These are phyloP conservation scores for Semotilus atromaculatus DNA, from an alignment of 2,797 vertebrate species.

Conservation along the genomic window DNA sequence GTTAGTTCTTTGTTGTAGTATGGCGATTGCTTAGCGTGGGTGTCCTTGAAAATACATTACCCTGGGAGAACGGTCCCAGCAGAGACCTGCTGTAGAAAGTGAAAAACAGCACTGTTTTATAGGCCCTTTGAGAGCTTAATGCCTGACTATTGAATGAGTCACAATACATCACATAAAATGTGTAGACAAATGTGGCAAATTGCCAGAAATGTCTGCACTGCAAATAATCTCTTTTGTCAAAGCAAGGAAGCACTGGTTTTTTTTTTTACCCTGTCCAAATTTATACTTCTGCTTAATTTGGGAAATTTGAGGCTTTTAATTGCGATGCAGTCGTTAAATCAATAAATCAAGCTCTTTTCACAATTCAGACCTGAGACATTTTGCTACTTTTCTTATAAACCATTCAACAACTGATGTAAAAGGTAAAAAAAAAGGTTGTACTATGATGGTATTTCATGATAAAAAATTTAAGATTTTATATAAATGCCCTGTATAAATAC, in stretches of 20 bases:
- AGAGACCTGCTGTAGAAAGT: not conserved
- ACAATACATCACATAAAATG: not conserved
- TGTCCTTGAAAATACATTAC: constrained; percentile 29
- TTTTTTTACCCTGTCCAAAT: not conserved
- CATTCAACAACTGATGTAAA: not conserved
- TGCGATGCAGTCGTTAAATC: not conserved
- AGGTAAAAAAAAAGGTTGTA: too few species aligned
- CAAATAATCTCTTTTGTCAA: not conserved
- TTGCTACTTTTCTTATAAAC: not conserved
- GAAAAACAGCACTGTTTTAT: constrained; percentile 9
- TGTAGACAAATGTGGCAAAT: constrained; percentile 11
- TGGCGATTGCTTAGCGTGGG: constrained; percentile 4
- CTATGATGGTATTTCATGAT: not conserved
- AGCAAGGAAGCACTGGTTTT: too few species aligned
- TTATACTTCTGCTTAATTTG: too few species aligned
- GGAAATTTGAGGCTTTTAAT: not conserved
- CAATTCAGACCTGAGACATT: not conserved
- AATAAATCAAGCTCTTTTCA: not conserved
- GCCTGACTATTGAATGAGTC: not conserved
- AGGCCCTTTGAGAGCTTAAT: constrained; percentile 12
- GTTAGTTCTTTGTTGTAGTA: constrained; percentile 26
- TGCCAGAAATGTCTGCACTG: not conserved
- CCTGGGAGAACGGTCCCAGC: not conserved
- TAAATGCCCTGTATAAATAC: not conserved
- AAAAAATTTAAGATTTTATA: not conserved